Conservation (phyloP, 2,888 invertebrate genomes). For the Drosophila neotestacea region DNA sequence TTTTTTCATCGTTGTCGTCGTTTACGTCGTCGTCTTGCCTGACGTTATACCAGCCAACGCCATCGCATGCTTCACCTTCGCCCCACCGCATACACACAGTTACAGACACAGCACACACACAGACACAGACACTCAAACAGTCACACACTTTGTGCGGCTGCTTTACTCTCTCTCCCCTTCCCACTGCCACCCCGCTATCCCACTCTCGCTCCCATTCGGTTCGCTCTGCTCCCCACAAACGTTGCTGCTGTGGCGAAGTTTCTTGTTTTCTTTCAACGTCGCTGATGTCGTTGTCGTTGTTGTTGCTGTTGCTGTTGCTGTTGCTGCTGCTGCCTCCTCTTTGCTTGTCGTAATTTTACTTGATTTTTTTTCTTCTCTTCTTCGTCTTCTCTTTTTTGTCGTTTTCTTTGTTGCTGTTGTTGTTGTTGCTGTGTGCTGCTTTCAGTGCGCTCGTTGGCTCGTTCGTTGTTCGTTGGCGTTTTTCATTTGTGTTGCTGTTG, state of each 20-base stretch:
- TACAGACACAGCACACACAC: constrained; percentile 14
- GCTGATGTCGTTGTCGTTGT: constrained; percentile 37
- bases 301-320: constrained; percentile 35
- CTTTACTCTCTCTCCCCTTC: constrained; percentile 40
- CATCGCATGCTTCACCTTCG: constrained; percentile 82
- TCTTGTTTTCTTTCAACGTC: constrained; percentile 71
- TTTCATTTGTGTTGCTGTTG: constrained; percentile 65
- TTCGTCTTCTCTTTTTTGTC: constrained; percentile 34
- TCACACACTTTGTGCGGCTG: constrained; percentile 70
- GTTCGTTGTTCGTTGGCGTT: constrained; percentile 64
- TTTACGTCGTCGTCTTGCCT: constrained; percentile 64
- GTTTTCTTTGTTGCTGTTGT: constrained; percentile 32
- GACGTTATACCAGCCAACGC: constrained; percentile 69
- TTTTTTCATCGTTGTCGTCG: constrained; percentile 40
- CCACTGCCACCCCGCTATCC: constrained; percentile 17
- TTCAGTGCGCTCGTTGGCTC: constrained; percentile 62
- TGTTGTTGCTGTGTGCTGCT: constrained; percentile 62
- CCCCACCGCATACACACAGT: constrained; percentile 67
- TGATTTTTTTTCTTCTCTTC: constrained; percentile 66
- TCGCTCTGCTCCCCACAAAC: constrained; percentile 36
- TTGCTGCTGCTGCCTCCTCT: constrained; percentile 48
- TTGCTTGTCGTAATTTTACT: constrained; percentile 81
- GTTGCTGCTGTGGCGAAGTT: constrained; percentile 60
- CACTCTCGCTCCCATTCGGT: constrained; percentile 23
- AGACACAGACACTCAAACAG: constrained; percentile 51